Percentiles rank a stretch among this genome's conserved stretches.
These are phyloP conservation scores for Drosophila prolongata DNA, from an alignment of 2,888 invertebrate species.

Conservation along the genomic window DNA sequence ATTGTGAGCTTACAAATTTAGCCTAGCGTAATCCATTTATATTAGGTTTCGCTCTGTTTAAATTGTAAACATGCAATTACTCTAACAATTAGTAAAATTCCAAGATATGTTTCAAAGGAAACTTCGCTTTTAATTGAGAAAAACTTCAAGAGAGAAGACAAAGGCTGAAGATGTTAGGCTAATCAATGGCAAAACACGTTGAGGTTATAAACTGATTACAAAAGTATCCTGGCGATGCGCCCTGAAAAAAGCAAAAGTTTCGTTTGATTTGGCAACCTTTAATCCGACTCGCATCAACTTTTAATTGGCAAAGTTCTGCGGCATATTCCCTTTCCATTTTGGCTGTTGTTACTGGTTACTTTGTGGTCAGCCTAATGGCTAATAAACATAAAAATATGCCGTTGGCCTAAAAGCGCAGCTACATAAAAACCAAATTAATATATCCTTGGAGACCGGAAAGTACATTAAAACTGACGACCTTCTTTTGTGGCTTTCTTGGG, in stretches of 20 bases:
- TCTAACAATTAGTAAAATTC: no score
- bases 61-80: neutral
- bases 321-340: conserved; percentile 2
- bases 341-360: conserved; percentile 9
- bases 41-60: neutral
- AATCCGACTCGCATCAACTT: conserved; percentile 52
- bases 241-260: conserved; percentile 8
- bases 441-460: conserved; percentile 72
- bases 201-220: neutral
- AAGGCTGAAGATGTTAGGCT: neutral
- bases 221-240: neutral
- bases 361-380: conserved; percentile 69
- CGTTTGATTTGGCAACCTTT: conserved; percentile 43
- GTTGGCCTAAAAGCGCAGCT: conserved; percentile 54
- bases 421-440: conserved; percentile 77
- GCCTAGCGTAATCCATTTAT: no score
- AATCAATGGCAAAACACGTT: neutral
- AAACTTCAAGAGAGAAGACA: no score
- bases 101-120: no score
- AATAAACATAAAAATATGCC: conserved; percentile 65
- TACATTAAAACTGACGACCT: conserved; percentile 33
- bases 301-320: conserved; percentile 69
- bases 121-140: no score
- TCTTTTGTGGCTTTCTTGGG: neutral
- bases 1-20: no score